Conservation (phyloP, 2,888 invertebrate species). For the Dynastes tityus region DNA sequence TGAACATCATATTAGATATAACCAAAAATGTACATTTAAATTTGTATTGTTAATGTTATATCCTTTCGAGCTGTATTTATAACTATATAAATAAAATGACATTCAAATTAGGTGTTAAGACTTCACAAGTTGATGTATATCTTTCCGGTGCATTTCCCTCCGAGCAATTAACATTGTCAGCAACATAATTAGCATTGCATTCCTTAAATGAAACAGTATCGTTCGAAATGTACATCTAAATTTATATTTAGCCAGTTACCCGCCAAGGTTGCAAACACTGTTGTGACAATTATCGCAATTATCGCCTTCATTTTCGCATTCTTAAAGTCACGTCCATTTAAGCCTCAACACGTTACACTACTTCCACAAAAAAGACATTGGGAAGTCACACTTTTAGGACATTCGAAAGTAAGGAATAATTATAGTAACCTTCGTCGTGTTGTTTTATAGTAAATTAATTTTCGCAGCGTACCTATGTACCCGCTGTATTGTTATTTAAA, state of each 20-base stretch:
- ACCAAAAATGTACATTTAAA: too few species aligned
- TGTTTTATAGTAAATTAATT: slow-evolving; percentile 6
- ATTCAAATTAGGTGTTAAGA: too few species aligned
- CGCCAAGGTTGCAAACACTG: not conserved
- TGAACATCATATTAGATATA: too few species aligned
- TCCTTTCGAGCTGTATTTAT: too few species aligned
- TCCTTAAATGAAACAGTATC: not conserved
- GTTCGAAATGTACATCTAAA: not conserved
- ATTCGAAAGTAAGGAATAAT: not conserved
- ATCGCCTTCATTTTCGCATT: slow-evolving; percentile 11
- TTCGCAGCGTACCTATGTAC: not conserved
- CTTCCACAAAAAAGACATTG: slow-evolving; percentile 7
- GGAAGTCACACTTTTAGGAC: slow-evolving; percentile 4
- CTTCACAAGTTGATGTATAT: not conserved
- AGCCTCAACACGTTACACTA: not conserved
- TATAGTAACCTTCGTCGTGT: not conserved
- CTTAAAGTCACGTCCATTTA: not conserved
- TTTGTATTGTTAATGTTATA: too few species aligned
- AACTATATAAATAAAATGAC: too few species aligned
- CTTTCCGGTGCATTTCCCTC: not conserved
- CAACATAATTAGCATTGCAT: not conserved
- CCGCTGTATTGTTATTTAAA: not conserved
- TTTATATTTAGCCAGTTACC: not conserved
- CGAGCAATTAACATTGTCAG: not conserved
- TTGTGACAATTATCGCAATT: slow-evolving; percentile 4